Conservation (phyloP, 1,140 invertebrate species). For the Melitaea cinxia region DNA sequence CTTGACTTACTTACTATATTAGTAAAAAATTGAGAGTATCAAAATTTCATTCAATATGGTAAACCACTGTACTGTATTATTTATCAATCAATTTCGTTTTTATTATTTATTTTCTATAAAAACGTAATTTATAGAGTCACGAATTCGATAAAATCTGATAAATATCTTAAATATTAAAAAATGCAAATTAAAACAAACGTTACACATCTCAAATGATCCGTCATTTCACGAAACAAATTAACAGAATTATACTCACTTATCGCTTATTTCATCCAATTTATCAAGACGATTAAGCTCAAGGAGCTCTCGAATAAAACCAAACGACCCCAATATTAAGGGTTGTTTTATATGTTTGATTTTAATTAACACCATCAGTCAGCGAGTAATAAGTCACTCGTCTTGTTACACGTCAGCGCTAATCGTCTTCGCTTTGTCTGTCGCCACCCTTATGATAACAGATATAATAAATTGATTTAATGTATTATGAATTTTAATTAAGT, state of each 20-base stretch:
- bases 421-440: slow-evolving; percentile 52
- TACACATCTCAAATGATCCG: background rate
- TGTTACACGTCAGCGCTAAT: slow-evolving; percentile 64
- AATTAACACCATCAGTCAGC: slow-evolving; percentile 58
- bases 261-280: slow-evolving; percentile 30
- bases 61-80: no score
- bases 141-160: no score
- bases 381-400: slow-evolving; percentile 40
- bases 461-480: slow-evolving; percentile 17
- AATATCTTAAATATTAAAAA: no score
- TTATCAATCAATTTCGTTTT: no score
- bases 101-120: no score
- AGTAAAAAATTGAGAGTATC: no score
- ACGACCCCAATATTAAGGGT: slow-evolving; percentile 33
- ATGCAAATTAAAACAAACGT: slow-evolving; percentile 5
- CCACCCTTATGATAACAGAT: slow-evolving; percentile 38
- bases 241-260: slow-evolving; percentile 11
- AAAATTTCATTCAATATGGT: no score
- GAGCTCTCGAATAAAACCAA: slow-evolving; percentile 29
- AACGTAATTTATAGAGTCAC: no score
- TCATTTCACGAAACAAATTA: background rate
- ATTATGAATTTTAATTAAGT: slow-evolving; percentile 14
- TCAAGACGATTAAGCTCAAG: slow-evolving; percentile 28
- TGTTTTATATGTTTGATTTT: slow-evolving; percentile 70
- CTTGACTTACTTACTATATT: no score